A percentile compares a stretch with the other conserved stretches of the same genome.
Evolutionary conservation across 2,797 vertebrate species (phyloP).

Genomic region (Lagorchestes hirsutus): DNA sequence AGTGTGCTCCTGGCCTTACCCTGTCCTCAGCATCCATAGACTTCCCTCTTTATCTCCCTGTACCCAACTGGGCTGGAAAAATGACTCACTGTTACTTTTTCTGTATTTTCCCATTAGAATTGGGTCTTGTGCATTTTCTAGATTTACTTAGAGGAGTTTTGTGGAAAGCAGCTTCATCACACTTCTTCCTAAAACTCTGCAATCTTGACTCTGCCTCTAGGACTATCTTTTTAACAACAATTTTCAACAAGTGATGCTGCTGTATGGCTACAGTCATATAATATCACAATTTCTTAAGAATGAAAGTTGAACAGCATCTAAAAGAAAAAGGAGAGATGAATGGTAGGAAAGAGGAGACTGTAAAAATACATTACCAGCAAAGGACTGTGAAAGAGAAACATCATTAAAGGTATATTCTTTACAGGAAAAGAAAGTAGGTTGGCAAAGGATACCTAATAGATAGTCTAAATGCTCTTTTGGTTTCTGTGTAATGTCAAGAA

Average conservation of each 20-base stretch:
- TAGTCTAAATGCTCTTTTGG: neutral
- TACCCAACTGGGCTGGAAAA: neutral
- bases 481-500: neutral
- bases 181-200: neutral
- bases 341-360: neutral
- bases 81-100: neutral
- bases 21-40: neutral
- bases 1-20: neutral
- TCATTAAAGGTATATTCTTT: neutral
- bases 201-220: neutral
- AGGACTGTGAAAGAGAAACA: neutral
- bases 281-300: neutral
- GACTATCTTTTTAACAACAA: neutral
- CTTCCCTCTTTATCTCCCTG: neutral
- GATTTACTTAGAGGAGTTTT: neutral
- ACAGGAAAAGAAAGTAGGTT: neutral
- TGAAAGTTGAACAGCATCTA: neutral
- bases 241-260: neutral
- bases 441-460: neutral
- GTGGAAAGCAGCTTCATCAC: neutral
- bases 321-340: neutral
- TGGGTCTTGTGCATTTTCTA: neutral
- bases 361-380: neutral
- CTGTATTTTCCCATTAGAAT: neutral
- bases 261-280: neutral